Evolutionary conservation across 2,113 vertebrate genomes (phyloP).

Genomic region (Nerophis lumbriciformis): DNA sequence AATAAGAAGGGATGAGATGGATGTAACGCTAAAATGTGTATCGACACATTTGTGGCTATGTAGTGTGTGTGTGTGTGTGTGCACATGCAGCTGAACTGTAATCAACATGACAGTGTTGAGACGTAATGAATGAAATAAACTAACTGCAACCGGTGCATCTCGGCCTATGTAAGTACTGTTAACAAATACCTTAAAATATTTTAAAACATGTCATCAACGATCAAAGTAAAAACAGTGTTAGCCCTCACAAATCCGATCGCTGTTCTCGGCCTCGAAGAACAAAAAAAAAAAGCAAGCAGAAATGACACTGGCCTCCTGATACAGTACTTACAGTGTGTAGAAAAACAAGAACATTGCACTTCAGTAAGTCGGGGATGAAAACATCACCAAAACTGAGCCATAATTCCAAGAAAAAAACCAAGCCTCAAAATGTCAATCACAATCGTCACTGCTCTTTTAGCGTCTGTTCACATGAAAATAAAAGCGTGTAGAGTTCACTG

Average conservation of each 20-base stretch:
- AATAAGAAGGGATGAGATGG: neutral
- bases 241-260: constrained; percentile 31
- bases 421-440: constrained; percentile 12
- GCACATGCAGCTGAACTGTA: constrained; percentile 17
- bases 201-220: constrained; percentile 9
- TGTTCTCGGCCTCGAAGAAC: constrained; percentile 8
- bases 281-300: constrained; percentile 5
- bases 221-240: constrained; percentile 21
- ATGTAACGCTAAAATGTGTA: constrained; percentile 21
- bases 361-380: constrained; percentile 11
- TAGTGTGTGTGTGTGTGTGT: too few relatives aligned
- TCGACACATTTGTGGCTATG: neutral
- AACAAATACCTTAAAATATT: constrained; percentile 8
- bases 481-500: constrained; percentile 47
- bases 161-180: constrained; percentile 15
- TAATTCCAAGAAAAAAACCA: neutral
- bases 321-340: constrained; percentile 13
- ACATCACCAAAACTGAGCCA: constrained; percentile 4
- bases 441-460: constrained; percentile 11
- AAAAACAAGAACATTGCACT: constrained; percentile 24
- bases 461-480: constrained; percentile 42
- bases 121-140: constrained; percentile 23
- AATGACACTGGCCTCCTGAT: constrained; percentile 22
- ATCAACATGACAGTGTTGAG: constrained; percentile 33
- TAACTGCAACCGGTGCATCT: constrained; percentile 16